phyloP scores from a whole-genome alignment of 1,140 invertebrate species.

The Anadara kagoshimensis region DNA sequence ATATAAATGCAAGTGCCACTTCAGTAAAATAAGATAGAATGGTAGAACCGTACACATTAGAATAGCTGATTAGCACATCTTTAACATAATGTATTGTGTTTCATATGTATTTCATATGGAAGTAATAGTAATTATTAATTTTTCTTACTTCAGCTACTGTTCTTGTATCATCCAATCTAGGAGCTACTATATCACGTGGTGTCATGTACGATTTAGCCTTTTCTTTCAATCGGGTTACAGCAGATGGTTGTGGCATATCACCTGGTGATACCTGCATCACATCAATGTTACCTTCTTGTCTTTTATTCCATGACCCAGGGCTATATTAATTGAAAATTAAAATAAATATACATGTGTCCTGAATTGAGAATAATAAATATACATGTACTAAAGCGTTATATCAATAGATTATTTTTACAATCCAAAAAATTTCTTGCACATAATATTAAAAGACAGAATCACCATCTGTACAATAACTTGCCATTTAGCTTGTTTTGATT shows the following conservation, averaged over 20 bases:
- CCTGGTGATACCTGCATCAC: conserved; percentile 29
- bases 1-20: too few species aligned
- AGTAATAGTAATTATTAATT: neutral
- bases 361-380: too few species aligned
- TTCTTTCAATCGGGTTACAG: conserved; percentile 47
- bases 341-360: too few species aligned
- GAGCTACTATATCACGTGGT: neutral
- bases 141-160: conserved; percentile 33
- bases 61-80: too few species aligned
- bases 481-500: neutral
- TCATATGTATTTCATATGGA: too few species aligned
- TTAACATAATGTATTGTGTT: too few species aligned
- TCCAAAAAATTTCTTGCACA: too few species aligned
- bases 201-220: conserved; percentile 41
- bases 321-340: conserved; percentile 20
- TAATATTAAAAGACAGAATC: too few species aligned
- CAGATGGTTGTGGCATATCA: conserved; percentile 29
- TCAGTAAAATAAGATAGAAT: too few species aligned
- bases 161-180: conserved; percentile 18
- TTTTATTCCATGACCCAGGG: conserved; percentile 58
- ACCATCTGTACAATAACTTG: neutral
- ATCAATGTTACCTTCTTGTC: conserved; percentile 38
- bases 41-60: too few species aligned
- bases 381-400: too few species aligned
- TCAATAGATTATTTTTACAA: too few species aligned